Percentiles rank a stretch among this genome's conserved stretches.
phyloP scores from a whole-genome alignment of 1,140 invertebrate genomes.

The Aradophagus sp. region DNA sequence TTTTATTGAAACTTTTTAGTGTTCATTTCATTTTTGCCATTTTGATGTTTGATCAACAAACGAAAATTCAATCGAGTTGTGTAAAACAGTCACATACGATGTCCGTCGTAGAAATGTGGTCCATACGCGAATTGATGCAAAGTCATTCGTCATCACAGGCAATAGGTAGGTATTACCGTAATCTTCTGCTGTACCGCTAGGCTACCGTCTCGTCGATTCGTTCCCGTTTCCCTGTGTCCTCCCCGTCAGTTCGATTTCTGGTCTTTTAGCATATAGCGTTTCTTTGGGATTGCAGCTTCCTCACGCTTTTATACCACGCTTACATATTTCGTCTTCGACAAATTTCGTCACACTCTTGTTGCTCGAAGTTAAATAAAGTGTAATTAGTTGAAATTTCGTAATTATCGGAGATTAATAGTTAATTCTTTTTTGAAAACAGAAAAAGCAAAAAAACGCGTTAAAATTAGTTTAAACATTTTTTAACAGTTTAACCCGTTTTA shows the following conservation, averaged over 20 bases:
- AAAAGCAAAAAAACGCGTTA: no score
- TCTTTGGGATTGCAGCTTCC: conserved; percentile 3
- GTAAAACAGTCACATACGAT: conserved; percentile 35
- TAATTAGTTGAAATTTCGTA: no score
- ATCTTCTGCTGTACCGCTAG: conserved; percentile 71
- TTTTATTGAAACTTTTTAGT: no score
- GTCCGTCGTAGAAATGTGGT: conserved; percentile 42
- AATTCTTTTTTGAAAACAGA: no score
- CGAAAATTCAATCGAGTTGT: conserved; percentile 9
- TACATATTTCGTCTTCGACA: no score
- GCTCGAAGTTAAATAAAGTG: no score
- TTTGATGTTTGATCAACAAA: conserved; percentile 1
- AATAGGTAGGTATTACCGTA: conserved; percentile 67
- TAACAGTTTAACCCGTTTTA: no score
- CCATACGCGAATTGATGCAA: conserved; percentile 31
- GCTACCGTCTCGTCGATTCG: conserved; percentile 66
- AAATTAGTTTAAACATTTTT: no score
- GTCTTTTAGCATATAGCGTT: conserved; percentile 19
- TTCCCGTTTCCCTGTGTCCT: conserved; percentile 68
- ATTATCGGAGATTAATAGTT: no score
- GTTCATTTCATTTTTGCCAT: background rate
- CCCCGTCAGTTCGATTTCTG: conserved; percentile 28
- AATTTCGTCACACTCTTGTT: no score
- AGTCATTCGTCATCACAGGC: conserved; percentile 51
- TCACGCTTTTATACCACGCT: background rate